phyloP scores from a whole-genome alignment of 2,113 vertebrate species.

The Leiothrix lutea region DNA sequence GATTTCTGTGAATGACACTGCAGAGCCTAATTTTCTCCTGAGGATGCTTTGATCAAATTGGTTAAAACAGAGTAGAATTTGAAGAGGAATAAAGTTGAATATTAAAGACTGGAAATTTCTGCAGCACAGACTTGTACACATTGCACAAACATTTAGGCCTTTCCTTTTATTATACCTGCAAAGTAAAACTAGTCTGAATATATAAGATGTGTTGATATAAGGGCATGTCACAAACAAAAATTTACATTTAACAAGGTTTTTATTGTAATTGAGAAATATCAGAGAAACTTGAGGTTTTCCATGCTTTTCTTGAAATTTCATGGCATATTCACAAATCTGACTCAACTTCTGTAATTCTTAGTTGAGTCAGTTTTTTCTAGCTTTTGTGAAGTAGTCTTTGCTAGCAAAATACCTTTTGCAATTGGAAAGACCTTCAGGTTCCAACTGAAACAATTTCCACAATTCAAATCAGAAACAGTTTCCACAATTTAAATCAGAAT shows the following conservation, averaged over 20 bases:
- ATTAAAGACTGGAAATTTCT: background rate
- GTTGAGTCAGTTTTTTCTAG: slow-evolving; percentile 26
- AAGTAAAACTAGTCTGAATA: background rate
- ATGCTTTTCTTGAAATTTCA: slow-evolving; percentile 42
- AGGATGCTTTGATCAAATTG: background rate
- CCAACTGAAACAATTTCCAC: background rate
- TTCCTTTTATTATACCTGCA: background rate
- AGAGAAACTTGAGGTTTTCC: background rate
- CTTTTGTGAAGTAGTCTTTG: slow-evolving; percentile 42
- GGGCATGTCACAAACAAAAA: background rate
- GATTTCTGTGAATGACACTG: background rate
- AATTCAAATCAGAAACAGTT: background rate
- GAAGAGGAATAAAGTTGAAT: background rate
- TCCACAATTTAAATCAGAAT: background rate
- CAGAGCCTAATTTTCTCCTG: background rate
- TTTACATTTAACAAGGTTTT: background rate
- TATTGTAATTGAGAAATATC: background rate
- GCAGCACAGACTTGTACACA: background rate
- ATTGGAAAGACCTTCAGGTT: background rate
- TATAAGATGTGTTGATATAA: background rate
- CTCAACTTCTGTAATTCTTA: slow-evolving; percentile 29
- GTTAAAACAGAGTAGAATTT: background rate
- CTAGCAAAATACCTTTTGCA: slow-evolving; percentile 22
- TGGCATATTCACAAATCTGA: slow-evolving; percentile 20
- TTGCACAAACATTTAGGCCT: background rate